A percentile compares a stretch with the other conserved stretches of the same genome.
These are phyloP conservation scores for Stenopsyche tienmushanensis DNA, from an alignment of 1,140 invertebrate genomes.

Conservation along the genomic window DNA sequence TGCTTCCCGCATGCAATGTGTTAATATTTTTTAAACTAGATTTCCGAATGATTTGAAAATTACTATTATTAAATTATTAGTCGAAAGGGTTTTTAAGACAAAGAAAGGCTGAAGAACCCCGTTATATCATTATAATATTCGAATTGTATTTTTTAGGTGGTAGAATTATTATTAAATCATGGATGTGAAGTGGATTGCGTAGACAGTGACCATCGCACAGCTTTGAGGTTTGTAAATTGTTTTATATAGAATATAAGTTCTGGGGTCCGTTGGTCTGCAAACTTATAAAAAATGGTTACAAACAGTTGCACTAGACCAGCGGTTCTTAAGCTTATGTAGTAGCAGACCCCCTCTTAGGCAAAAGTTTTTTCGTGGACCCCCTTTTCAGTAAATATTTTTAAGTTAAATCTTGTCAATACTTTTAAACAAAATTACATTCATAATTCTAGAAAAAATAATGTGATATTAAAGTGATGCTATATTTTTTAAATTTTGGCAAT, in stretches of 20 bases:
- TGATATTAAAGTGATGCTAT: no score
- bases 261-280: no score
- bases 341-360: no score
- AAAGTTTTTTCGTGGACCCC: background rate
- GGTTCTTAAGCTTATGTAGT: no score
- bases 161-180: constrained; percentile 75
- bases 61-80: background rate
- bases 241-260: background rate
- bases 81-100: background rate
- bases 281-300: no score
- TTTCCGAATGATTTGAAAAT: background rate
- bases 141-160: constrained; percentile 61
- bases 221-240: constrained; percentile 52
- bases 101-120: background rate
- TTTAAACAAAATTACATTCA: no score
- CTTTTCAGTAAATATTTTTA: background rate
- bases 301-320: no score
- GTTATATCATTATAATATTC: background rate
- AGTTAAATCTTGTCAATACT: no score
- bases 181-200: constrained; percentile 82
- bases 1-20: no score
- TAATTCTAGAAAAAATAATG: no score
- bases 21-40: background rate
- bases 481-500: no score
- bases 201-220: constrained; percentile 69